These are phyloP conservation scores for Ceuthmochares aereus DNA, from an alignment of 2,113 vertebrate species.

Conservation along the genomic window DNA sequence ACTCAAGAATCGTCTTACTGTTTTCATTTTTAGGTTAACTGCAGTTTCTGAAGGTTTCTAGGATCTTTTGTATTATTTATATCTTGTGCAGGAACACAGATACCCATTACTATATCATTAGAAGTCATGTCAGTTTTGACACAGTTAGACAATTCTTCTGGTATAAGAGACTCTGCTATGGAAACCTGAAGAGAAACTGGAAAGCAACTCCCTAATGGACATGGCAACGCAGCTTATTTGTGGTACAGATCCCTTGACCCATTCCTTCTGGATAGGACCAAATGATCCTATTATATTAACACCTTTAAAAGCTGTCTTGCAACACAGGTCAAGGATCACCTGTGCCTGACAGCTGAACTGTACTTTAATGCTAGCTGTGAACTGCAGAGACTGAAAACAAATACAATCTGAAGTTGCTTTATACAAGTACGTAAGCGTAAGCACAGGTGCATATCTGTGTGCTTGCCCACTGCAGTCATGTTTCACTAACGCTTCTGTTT, in stretches of 20 bases:
- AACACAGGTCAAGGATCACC: not conserved
- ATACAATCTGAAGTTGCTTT: not conserved
- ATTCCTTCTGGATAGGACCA: not conserved
- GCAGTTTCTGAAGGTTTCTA: not conserved
- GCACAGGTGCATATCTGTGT: not conserved
- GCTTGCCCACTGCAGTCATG: not conserved
- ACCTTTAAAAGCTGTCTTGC: not conserved
- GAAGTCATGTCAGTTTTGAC: not conserved
- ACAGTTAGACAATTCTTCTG: not conserved
- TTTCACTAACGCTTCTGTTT: not conserved
- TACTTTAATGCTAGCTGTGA: not conserved
- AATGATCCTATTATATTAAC: not conserved
- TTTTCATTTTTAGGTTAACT: not conserved
- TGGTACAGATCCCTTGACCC: not conserved
- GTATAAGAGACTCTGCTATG: not conserved
- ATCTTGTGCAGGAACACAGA: not conserved
- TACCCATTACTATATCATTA: not conserved
- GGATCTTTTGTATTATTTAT: not conserved
- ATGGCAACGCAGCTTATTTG: not conserved
- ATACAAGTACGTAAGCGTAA: accelerated
- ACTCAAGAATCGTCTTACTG: not conserved
- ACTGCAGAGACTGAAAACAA: not conserved
- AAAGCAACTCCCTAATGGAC: not conserved
- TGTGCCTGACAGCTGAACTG: not conserved
- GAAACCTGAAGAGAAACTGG: not conserved